Percentiles rank a stretch among this genome's conserved stretches.
Evolutionary conservation across 2,888 invertebrate species (phyloP).

Genomic region (Lamellibrachia columna): DNA sequence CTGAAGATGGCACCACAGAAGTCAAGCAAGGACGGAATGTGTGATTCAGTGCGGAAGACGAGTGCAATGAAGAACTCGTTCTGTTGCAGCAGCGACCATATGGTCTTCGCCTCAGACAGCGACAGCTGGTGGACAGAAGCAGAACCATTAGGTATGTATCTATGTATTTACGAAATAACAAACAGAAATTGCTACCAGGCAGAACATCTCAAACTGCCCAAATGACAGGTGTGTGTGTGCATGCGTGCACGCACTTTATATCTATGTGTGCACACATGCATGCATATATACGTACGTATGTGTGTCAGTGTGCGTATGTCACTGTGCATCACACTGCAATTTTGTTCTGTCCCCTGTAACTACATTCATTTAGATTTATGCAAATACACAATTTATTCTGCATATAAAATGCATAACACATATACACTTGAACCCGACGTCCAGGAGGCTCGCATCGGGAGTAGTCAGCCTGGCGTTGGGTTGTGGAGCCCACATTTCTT

Average conservation of each 20-base stretch:
- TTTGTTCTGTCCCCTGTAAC: background rate
- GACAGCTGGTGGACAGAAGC: slow-evolving; percentile 46
- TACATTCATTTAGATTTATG: background rate
- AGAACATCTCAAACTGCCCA: too few relatives aligned
- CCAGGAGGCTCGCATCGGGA: too few relatives aligned
- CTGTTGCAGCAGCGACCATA: slow-evolving; percentile 56
- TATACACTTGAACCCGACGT: too few relatives aligned
- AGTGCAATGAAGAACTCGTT: slow-evolving; percentile 53
- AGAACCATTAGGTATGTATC: slow-evolving; percentile 23
- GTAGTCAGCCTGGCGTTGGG: too few relatives aligned
- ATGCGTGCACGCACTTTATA: too few relatives aligned
- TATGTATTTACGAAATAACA: background rate
- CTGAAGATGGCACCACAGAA: slow-evolving; percentile 53
- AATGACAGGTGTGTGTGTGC: too few relatives aligned
- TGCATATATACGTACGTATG: too few relatives aligned
- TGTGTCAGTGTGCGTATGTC: background rate
- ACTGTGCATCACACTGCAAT: background rate
- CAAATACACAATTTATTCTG: background rate
- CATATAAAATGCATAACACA: too few relatives aligned
- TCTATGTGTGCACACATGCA: too few relatives aligned
- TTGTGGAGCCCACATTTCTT: too few relatives aligned
- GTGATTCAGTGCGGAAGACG: slow-evolving; percentile 48
- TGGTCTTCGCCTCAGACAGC: slow-evolving; percentile 54
- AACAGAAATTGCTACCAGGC: too few relatives aligned
- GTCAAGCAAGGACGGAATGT: slow-evolving; percentile 49